These are phyloP conservation scores for Rhinoraja longicauda DNA, from an alignment of 2,797 vertebrate species.

Conservation along the genomic window DNA sequence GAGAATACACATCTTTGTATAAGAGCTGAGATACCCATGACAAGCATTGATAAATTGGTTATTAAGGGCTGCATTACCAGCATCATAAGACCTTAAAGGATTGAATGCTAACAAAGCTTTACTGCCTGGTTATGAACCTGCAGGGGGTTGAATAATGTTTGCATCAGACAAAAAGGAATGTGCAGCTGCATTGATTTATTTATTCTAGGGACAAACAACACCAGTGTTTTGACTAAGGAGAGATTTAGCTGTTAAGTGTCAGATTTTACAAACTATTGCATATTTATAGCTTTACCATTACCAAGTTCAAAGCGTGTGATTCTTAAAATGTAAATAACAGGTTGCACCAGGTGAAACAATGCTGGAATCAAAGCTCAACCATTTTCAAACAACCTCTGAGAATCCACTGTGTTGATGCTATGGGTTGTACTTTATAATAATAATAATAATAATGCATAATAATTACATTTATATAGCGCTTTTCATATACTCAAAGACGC, in stretches of 20 bases:
- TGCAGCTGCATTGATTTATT: not conserved
- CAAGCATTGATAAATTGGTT: not conserved
- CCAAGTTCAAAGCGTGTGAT: conserved; percentile 15
- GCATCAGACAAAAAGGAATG: not conserved
- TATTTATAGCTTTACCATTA: not conserved
- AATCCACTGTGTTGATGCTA: not conserved
- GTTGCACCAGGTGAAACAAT: not conserved
- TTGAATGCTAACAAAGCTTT: not conserved
- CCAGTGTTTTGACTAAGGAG: not conserved
- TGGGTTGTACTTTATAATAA: too few relatives aligned
- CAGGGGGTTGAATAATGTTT: conserved; percentile 31
- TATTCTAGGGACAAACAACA: not conserved
- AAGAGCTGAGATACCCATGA: not conserved
- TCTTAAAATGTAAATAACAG: not conserved
- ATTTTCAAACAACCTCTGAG: not conserved
- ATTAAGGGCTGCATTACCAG: not conserved
- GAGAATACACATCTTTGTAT: not conserved
- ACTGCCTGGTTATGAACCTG: not conserved
- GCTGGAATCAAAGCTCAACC: not conserved
- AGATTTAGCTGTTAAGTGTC: not conserved
- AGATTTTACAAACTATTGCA: not conserved
- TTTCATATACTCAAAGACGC: too few relatives aligned
- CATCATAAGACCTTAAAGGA: not conserved
- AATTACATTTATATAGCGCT: too few relatives aligned
- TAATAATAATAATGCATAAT: too few relatives aligned